Conservation (phyloP, 30 jellyfish, hydroid and myxozoan genomes). For the Hydractinia symbiolongicarpus region DNA sequence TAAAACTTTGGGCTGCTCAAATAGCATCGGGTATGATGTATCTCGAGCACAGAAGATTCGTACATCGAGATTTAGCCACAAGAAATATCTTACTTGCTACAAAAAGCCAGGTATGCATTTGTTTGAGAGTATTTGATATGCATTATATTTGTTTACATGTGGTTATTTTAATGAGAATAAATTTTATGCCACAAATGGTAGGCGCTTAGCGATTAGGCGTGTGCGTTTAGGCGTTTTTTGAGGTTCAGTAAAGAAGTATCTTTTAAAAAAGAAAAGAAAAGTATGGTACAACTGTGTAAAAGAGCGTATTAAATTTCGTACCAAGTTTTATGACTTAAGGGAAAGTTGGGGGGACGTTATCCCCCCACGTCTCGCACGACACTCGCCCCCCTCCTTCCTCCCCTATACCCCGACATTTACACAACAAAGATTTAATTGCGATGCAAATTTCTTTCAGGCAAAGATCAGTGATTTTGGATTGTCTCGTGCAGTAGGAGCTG, state of each 20-base stretch:
- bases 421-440: not conserved
- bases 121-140: not conserved
- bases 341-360: too few relatives aligned
- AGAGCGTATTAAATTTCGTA: too few relatives aligned
- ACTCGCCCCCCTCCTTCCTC: too few relatives aligned
- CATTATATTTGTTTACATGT: not conserved
- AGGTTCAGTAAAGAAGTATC: too few relatives aligned
- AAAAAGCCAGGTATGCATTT: constrained; percentile 58
- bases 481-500: constrained; percentile 96
- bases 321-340: too few relatives aligned
- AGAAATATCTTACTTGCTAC: constrained; percentile 63
- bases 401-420: not conserved
- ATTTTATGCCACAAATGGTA: not conserved
- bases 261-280: too few relatives aligned
- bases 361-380: too few relatives aligned
- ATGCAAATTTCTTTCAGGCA: constrained; percentile 29
- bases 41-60: constrained; percentile 75
- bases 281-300: too few relatives aligned
- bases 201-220: too few relatives aligned
- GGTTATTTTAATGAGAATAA: not conserved
- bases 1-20: constrained; percentile 91
- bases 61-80: constrained; percentile 91
- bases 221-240: too few relatives aligned
- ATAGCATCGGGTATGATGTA: constrained; percentile 96
- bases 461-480: constrained; percentile 89